Evolutionary conservation across 2,797 vertebrate species (phyloP), one percentile per base, ranked within the genome.

Genomic region (Alouatta caraya): DNA sequence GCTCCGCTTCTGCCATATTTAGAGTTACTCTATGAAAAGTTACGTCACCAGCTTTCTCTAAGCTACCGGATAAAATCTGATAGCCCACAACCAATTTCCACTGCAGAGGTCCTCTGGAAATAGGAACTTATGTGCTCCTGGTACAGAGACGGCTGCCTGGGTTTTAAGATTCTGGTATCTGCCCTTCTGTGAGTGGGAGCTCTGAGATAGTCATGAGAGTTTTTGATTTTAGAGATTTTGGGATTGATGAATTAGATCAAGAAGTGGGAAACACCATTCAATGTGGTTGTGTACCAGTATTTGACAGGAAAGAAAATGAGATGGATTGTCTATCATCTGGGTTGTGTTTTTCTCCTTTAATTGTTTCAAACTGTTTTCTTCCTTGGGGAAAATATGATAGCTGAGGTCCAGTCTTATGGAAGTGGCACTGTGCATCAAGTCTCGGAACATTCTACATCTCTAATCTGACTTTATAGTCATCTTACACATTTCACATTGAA

Each of bases 21-120:
- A 97, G 95, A 97, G 96, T 96, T 97, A 92, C 87, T 93, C 67
- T 92, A 46, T 90, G 94, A 96, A 92, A 96, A 93, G 11, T 86
- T 95, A 96, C 84, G 90, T 96, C 87, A 88, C 67, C 44, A 90
- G 80, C 33, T 95, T 97, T 97, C 80, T 81, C 83, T 95, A 87
- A 94, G 91, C 67, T 96, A 67, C 50, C 33, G 94, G 88, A 79
- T 97, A 90, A 92, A 97, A 88, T 90, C 57, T 87, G 78, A 85
- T 64, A 82, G 82, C 52, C 42, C 48, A 90, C 90, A 64, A 96
- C 59, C 80, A 88, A 33, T 79, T 92, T 84, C 81, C 11, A 94
- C 57, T 50, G 70, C 33, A 89, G 50, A 92, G 39, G 85, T 83
- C 55, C 50, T 79, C 89, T 93, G 89, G 80, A 93, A 93, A 93